Percentiles rank a stretch among this genome's conserved stretches.
Evolutionary conservation across 1,140 invertebrate species (phyloP).

Genomic region (Magallana angulata): DNA sequence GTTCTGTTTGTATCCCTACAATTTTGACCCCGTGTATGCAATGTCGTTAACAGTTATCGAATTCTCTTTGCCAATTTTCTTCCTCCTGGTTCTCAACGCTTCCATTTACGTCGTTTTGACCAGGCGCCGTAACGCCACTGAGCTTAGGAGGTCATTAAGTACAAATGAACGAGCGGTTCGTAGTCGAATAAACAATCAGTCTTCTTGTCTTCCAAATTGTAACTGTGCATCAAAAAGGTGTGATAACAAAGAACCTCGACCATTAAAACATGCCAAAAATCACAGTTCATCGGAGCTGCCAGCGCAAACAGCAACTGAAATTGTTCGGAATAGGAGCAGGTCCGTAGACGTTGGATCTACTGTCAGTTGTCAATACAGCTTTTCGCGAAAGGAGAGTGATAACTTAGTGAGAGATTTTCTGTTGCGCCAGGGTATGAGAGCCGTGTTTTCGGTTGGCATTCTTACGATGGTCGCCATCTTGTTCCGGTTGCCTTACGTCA

Average conservation of each 20-base stretch:
- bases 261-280: background rate
- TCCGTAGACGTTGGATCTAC: conserved; percentile 55
- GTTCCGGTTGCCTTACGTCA: conserved; percentile 71
- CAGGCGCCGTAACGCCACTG: conserved; percentile 67
- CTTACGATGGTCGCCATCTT: conserved; percentile 66
- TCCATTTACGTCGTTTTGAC: conserved; percentile 72
- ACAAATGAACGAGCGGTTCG: conserved; percentile 56
- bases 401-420: conserved; percentile 70
- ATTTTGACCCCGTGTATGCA: conserved; percentile 59
- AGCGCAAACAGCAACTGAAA: background rate
- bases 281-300: conserved; percentile 8
- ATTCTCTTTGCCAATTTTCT: conserved; percentile 68
- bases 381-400: conserved; percentile 63
- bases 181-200: conserved; percentile 37
- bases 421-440: conserved; percentile 71
- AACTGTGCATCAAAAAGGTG: conserved; percentile 18
- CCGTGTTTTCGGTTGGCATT: conserved; percentile 68
- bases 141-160: conserved; percentile 72
- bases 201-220: background rate
- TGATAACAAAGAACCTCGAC: background rate
- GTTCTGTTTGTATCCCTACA: conserved; percentile 63
- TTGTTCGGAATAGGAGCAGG: conserved; percentile 14
- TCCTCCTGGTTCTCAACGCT: conserved; percentile 67
- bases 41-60: conserved; percentile 64
- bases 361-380: conserved; percentile 40